Base-by-base conservation (phyloP, 2,888 invertebrate species). In the Apodemia zela region DNA sequence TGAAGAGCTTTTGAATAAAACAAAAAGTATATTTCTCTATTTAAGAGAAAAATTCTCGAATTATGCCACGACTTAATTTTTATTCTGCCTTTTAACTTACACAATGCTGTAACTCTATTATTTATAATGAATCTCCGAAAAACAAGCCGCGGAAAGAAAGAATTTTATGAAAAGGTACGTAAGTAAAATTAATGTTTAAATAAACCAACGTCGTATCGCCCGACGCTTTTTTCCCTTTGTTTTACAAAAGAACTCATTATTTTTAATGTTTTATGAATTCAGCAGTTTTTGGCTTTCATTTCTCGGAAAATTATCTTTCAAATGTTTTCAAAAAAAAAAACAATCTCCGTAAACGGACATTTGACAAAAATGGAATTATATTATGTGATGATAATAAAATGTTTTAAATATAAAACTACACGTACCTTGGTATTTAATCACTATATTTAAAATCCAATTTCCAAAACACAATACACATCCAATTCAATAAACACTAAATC, bases 381-480 rank as follows among this genome's bases (percentile, higher is more conserved):
- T 38, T 38, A 33, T 33, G 10, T 10, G 33, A 33, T 33, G 33
- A 8, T 33, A 33, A 29, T 29, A 29, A 5, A 38, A 11, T 38
- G 4, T 51, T 51, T 21, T 11, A 13, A 21, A 54, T 54, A 18
- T 51, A 38, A 6, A 38, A 15, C 8, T 15, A 18, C 35, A 17
- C 58, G 33, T 59, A 11, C 25, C 29, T 59, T 49, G 33, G 47
- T 21, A 38, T 42, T 42, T 29, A 42, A 58, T 45, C 62, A 62
- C 62, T 38, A 54, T 42, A n/a, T 15, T 42, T 42, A 59, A 45
- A 29, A 47, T 35, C 51, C 18, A 60, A 49, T 42, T 54, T 59
- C 49, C 59, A 61, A 67, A 66, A 66, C 61, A 65, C 63, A 61
- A 61, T 49, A 63, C 66, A 66, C 45, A 67, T 66, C 59, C 63